Percentiles rank a stretch among this genome's conserved stretches.
phyloP scores from a whole-genome alignment of 2,797 vertebrate genomes.

The Crotalus adamanteus region DNA sequence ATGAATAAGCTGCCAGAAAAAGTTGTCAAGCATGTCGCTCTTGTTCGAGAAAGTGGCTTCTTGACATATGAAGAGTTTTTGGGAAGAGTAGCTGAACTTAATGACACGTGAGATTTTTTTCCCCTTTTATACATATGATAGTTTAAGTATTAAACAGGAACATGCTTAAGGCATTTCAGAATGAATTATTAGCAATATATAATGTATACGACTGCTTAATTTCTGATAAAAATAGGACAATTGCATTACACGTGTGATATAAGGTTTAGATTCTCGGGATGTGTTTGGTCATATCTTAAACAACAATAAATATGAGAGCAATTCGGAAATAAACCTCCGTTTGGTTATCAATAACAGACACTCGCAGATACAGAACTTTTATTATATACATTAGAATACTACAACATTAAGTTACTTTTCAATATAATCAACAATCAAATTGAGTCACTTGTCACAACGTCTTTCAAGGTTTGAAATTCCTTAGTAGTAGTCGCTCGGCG shows the following conservation, averaged over 20 bases:
- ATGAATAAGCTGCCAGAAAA: slow-evolving; percentile 93
- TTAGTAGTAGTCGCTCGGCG: no score
- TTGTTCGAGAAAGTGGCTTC: slow-evolving; percentile 92
- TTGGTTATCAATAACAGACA: no score
- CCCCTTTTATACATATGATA: background rate
- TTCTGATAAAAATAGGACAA: background rate
- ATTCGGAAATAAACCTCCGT: no score
- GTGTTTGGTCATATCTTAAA: background rate
- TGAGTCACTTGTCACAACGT: no score
- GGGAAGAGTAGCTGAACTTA: slow-evolving; percentile 91
- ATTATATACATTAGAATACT: no score
- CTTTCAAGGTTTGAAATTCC: no score
- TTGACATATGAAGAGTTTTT: slow-evolving; percentile 97
- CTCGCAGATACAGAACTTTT: no score
- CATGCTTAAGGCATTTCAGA: background rate
- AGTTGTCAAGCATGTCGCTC: slow-evolving; percentile 85
- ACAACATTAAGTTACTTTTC: no score
- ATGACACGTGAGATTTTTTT: slow-evolving; percentile 87
- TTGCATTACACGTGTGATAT: background rate
- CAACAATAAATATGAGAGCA: background rate
- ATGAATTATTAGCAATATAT: background rate
- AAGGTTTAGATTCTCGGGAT: background rate
- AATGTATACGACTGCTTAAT: background rate
- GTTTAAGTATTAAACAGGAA: background rate
- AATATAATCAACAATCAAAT: no score